Base-by-base conservation (phyloP, 64 coral and sea anemone species). In the Montipora capricornis region DNA sequence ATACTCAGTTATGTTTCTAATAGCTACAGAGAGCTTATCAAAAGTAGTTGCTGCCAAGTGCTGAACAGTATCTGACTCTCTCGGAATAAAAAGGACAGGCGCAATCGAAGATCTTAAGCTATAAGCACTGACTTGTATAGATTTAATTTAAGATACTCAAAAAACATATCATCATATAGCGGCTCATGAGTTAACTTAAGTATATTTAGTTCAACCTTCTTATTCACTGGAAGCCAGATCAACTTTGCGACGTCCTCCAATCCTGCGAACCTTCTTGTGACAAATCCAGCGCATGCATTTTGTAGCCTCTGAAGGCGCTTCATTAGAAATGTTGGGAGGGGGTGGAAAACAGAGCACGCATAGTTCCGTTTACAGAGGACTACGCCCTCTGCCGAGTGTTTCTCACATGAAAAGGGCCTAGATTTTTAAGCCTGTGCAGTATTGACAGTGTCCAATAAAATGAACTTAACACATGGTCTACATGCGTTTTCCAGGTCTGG, bases 201-300 rank as follows among this genome's bases (percentile, higher is more conserved):
- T 59, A 59, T 9, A 59, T 6, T 59, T 59, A 13, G 13, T 59
- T 59, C 29, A 37, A 59, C 57, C 1, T 37, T 37, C 29, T 22
- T 22, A 22, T 22, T 22, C 22, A 22, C 24, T 26, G 24, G 24
- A 26, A 26, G 12, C 12, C 12, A 59, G 12, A 59, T 8, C 55
- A 59, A 59, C 6, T 12, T 12, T 6, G 12, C 6, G 57, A 59
- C 6, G 12, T 29, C 29, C 29, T 29, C 29, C 29, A 59, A 59
- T 11, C 44, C 89, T 16, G 93, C 78, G 14, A 77, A 95, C 58
- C n/a, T 67, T 47, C 60, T 26, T 74, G 80, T 75, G 52, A 94
- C 92, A 82, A 94, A 90, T n/a, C 93, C 87, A 61, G 78, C 24
- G n/a, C 66, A 82, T 66, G 70, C 50, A 84, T 90, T 89, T 58